Conservation (phyloP, 2,888 invertebrate genomes). For the Periphyllus acericola region DNA sequence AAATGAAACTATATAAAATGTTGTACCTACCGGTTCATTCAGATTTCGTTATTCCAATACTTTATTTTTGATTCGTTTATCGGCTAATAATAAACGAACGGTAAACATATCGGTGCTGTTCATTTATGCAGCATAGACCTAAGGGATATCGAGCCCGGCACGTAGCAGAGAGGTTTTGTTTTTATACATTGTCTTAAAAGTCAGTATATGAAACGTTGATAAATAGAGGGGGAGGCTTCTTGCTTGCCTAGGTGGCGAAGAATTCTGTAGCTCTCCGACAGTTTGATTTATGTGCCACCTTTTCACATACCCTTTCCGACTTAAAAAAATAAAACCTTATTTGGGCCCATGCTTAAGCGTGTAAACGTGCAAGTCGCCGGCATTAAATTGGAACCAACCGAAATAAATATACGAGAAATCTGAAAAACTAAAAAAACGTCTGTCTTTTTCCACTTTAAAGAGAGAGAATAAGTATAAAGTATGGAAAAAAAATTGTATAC, state of each 20-base stretch:
- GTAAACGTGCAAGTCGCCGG: slow-evolving; percentile 40
- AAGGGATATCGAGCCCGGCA: slow-evolving; percentile 12
- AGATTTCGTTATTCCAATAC: not conserved
- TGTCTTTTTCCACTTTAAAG: slow-evolving; percentile 42
- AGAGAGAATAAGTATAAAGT: not conserved
- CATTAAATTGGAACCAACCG: slow-evolving; percentile 37
- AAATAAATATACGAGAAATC: slow-evolving; percentile 51
- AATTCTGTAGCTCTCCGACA: slow-evolving; percentile 34
- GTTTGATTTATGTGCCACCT: slow-evolving; percentile 53
- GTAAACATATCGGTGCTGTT: not conserved
- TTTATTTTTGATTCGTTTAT: not conserved
- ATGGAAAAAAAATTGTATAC: slow-evolving; percentile 33
- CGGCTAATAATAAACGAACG: slow-evolving; percentile 5
- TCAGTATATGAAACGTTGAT: slow-evolving; percentile 59
- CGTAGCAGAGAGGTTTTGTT: slow-evolving; percentile 37
- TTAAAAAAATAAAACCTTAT: slow-evolving; percentile 29
- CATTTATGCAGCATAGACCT: slow-evolving; percentile 14
- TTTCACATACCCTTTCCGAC: slow-evolving; percentile 33
- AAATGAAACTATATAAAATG: no score
- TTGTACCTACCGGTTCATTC: no score
- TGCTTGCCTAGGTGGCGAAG: slow-evolving; percentile 55
- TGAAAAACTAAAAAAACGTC: slow-evolving; percentile 52
- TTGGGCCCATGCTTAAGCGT: slow-evolving; percentile 17
- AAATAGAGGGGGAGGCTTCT: slow-evolving; percentile 50
- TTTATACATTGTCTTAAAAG: slow-evolving; percentile 57